Conservation (phyloP, 2,888 invertebrate species). For the Lomographa bimaculata region DNA sequence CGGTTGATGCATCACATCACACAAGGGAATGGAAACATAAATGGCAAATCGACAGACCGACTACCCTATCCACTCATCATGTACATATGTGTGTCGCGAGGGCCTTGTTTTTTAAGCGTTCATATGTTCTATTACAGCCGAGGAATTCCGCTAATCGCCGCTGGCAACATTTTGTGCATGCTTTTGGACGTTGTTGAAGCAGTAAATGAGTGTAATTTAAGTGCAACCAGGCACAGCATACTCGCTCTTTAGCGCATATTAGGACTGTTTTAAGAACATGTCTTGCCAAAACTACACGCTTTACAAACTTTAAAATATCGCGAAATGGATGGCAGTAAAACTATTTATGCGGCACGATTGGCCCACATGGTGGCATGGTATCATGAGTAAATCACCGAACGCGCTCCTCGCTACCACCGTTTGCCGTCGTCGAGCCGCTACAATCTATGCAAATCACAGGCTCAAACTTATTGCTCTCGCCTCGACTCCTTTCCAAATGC, state of each 20-base stretch:
- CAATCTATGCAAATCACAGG: conserved; percentile 81
- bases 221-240: conserved; percentile 52
- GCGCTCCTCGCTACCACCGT: conserved; percentile 43
- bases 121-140: conserved; percentile 71
- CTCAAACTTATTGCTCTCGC: conserved; percentile 82
- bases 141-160: conserved; percentile 80
- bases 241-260: conserved; percentile 26
- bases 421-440: conserved; percentile 38
- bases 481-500: conserved; percentile 81
- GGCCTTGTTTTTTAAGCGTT: conserved; percentile 73
- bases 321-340: too few relatives aligned
- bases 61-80: conserved; percentile 51
- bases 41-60: conserved; percentile 65
- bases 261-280: not conserved
- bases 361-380: conserved; percentile 31
- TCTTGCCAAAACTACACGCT: not conserved
- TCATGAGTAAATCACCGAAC: conserved; percentile 70
- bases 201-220: conserved; percentile 77
- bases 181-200: conserved; percentile 63
- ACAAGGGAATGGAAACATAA: conserved; percentile 49
- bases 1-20: conserved; percentile 44
- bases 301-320: too few relatives aligned
- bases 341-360: too few relatives aligned
- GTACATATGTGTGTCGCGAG: conserved; percentile 47
- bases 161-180: conserved; percentile 72